Base-by-base conservation (phyloP, 2,888 invertebrate genomes). In the Drosophila atripex region DNA sequence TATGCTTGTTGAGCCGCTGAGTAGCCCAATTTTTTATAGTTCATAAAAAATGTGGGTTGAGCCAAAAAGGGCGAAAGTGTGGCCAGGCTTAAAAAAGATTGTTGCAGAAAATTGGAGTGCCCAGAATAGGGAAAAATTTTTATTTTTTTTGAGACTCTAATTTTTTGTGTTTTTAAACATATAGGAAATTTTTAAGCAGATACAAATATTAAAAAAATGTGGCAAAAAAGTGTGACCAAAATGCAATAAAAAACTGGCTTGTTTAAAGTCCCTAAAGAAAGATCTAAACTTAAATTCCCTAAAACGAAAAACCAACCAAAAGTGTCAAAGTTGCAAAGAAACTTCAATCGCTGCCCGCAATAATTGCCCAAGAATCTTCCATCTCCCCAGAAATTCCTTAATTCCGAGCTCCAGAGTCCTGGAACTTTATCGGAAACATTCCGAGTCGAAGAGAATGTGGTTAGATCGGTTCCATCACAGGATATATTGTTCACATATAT, bases 301-400 rank as follows among this genome's bases (percentile, higher is more conserved):
- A 9, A 28, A 28, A 28, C 9, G 7, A 7, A 25, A 25, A 25
- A 11, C 11, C 21, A 23, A 30, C n/a, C 23, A 46, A 56, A 60
- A 60, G 58, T 60, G 46, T 58, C 58, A 57, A 35, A 28, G 14
- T 57, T 46, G 16, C 9, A 8, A 16, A 14, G 30, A 3, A 38
- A 59, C 58, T 58, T 58, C 35, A 47, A 39, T 47, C 47, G 39
- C 32, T 43, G 58, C 23, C 41, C 52, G 30, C 30, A 60, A 61
- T 35, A 56, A 59, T 35, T 59, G 45, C 57, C 14, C 11, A 56
- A 21, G 59, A 56, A 45, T 56, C 38, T 58, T 3, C 30, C 6
- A 16, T 3, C 25, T 21, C 32, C n/a, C n/a, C 38, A 18, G 9
- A 41, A 58, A 50, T 39, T 39, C 28, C 28, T 11, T 21, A 16